Evolutionary conservation across 2,888 invertebrate species (phyloP).

Genomic region (Siphonodentalium dalli): DNA sequence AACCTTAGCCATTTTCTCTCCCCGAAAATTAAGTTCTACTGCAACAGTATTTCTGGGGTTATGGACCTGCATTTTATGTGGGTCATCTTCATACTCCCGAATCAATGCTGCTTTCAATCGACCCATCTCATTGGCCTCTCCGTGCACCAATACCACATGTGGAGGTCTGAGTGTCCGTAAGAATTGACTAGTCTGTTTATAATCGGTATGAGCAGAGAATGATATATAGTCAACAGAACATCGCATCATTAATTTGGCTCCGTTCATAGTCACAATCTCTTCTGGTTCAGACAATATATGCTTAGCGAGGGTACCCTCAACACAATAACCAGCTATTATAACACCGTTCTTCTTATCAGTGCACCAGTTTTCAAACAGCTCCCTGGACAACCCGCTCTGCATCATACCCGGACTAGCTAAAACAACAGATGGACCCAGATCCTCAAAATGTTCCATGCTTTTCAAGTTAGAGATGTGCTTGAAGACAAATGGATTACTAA

Average conservation of each 20-base stretch:
- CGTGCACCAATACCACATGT: conserved; percentile 96
- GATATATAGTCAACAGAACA: conserved; percentile 99
- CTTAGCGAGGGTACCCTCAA: conserved; percentile 71
- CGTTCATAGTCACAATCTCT: conserved; percentile 93
- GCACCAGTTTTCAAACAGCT: conserved; percentile 99
- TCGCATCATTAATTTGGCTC: conserved; percentile 93
- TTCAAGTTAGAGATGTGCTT: conserved; percentile 81
- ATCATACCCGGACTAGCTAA: conserved; percentile 99
- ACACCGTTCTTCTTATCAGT: conserved; percentile 97
- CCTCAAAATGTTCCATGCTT: conserved; percentile 99
- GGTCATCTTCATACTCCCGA: conserved; percentile 89
- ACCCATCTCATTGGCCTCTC: conserved; percentile 99
- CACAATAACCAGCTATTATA: conserved; percentile 89
- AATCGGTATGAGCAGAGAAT: conserved; percentile 98
- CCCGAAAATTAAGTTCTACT: conserved; percentile 91
- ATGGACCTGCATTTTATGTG: conserved; percentile 85
- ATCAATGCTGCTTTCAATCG: conserved; percentile 92
- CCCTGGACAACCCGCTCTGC: conserved; percentile 96
- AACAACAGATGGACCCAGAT: conserved; percentile 99
- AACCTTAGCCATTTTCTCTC: conserved; percentile 97
- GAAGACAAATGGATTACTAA: conserved; percentile 98
- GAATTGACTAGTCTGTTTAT: conserved; percentile 97
- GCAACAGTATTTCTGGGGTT: conserved; percentile 96
- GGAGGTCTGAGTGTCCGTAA: conserved; percentile 92
- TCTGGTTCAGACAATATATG: conserved; percentile 96